Base-by-base conservation (phyloP, 2,888 invertebrate species). In the Bombyx huttoni region DNA sequence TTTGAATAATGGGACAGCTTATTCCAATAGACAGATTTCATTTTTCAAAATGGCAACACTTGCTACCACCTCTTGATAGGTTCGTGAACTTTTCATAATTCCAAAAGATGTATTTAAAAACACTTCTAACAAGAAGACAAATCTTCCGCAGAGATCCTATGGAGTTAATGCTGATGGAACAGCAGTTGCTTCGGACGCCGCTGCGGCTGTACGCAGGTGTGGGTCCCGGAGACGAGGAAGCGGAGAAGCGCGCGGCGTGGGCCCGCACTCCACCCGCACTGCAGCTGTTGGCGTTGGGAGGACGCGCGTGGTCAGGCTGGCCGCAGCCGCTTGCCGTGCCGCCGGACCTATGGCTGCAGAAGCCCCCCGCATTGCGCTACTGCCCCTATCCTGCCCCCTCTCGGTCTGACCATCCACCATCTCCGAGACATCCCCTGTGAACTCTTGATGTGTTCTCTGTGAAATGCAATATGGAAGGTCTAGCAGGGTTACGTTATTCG, bases 311-410 rank as follows among this genome's bases (percentile, higher is more conserved):
- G 62, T 96, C 96, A 91, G 95, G 95, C 74, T 96, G 71, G 75
- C 95, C 96, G 68, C 96, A 96, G 78, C 96, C 96, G 0, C 94
- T 96, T 66, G 88, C 94, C 40, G 87, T 95, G 51, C 96, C 96
- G 63, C 96, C 96, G 57, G 96, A 97, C 73, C 94, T 96, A 9
- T 97, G 97, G 90, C 94, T 97, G 92, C 97, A 96, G 89, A 97
- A 97, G 76, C 95, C 95, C 0, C 90, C 89, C 3, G 68, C 87
- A 35, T 84, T 91, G 12, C 89, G 91, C 65, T 88, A 88, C 72
- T 91, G 91, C 68, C 91, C 91, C 9, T 91, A 91, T 62, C 91
- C 91, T n/a, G 90, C 91, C 13, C 64, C 70, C 0, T 57, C 70
- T 34, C 68, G 82, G 49, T 71, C 73, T 13, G 85, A 83, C 49